phyloP scores from a whole-genome alignment of 1,140 invertebrate genomes.

The Homalodisca vitripennis region DNA sequence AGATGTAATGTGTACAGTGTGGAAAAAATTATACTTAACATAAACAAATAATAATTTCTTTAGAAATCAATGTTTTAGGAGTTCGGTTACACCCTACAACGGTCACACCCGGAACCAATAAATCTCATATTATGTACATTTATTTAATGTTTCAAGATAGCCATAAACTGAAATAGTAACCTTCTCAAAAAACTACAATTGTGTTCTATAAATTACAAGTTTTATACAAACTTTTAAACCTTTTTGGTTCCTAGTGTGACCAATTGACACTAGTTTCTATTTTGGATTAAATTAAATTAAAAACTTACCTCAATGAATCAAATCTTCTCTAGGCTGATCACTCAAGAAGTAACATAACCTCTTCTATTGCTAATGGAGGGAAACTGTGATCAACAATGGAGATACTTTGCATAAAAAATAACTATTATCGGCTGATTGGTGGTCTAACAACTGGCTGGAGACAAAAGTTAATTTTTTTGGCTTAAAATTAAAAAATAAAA shows the following conservation, averaged over 20 bases:
- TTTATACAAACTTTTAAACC: background rate
- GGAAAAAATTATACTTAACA: no score
- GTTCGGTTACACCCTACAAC: no score
- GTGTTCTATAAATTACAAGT: background rate
- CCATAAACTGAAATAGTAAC: background rate
- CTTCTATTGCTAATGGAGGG: constrained; percentile 1
- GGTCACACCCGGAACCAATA: constrained; percentile 2
- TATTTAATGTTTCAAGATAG: background rate
- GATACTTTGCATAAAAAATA: background rate
- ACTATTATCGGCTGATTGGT: background rate
- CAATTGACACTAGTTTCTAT: background rate
- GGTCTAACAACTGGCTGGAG: background rate
- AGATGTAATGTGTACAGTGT: no score
- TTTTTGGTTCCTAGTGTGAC: constrained; percentile 2
- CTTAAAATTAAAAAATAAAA: background rate
- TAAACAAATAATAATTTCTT: no score
- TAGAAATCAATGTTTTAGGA: no score
- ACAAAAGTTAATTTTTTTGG: background rate
- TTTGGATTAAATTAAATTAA: background rate
- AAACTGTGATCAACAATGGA: background rate
- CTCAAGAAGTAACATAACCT: background rate
- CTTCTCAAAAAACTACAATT: background rate
- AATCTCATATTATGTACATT: constrained; percentile 1
- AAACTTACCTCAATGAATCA: constrained; percentile 13
- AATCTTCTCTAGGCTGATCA: constrained; percentile 1